Evolutionary conservation across 2,888 invertebrate genomes (phyloP), one percentile per base, ranked within the genome.

Genomic region (Anticlea derivata): DNA sequence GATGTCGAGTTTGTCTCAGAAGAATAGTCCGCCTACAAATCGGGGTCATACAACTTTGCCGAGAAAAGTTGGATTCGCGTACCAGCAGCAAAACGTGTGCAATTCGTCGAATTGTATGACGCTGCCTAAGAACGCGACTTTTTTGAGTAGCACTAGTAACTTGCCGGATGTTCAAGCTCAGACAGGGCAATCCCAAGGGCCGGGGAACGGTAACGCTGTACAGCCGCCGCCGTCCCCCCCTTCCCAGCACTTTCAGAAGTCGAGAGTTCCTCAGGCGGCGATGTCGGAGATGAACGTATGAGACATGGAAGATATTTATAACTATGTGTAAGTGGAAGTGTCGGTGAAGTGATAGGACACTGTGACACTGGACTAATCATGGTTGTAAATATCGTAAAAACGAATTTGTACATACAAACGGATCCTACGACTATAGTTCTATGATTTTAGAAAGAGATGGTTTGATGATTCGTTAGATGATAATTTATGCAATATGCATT

Each of bases 231-330:
- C 82, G 5, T 92, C 83, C 58, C 92, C 86, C 68, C 80, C 80
- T 0, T 68, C 81, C 0, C 83, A 84, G 23, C 84, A 87, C 60
- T 89, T 86, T 61, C 93, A 93, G 77, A 92, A 86, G 60, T 83
- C 89, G 5, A 75, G 94, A 70, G 93, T 95, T 61, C 95, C 95
- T 31, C 95, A 95, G 81, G 96, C 96, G 51, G 95, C 96, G 10
- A 96, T 96, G 92, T 96, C 95, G 58, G 96, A 96, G 86, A 96
- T 96, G 96, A 93, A 96, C 73, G 96, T 96, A 94, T 96, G 96
- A 96, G 91, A 91, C 63, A 91, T 89, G 83, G 90, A 90, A 66
- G 90, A 90, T 90, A 90, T 90, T 90, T 90, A 90, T 87, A 90
- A 90, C 86, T 90, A 90, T 88, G 90, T 90, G 76, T 90, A 84